Evolutionary conservation across 2,113 vertebrate genomes (phyloP).

Genomic region (Phrynocephalus versicolor): DNA sequence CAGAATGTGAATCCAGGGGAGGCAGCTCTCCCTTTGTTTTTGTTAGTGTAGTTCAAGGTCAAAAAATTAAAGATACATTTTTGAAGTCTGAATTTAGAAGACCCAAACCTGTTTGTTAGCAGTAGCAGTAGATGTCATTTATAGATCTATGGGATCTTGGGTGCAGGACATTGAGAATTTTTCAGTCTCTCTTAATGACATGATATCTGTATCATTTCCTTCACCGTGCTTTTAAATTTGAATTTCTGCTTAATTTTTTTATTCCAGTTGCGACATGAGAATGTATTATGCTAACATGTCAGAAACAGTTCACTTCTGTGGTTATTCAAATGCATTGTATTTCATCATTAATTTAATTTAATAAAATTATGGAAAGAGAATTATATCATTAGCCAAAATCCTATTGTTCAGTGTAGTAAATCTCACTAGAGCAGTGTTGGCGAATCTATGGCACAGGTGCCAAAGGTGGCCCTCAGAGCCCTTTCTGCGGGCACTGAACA

Average conservation of each 20-base stretch:
- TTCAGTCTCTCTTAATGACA: background rate
- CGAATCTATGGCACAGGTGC: too few relatives aligned
- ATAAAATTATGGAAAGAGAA: background rate
- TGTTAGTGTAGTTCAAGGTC: background rate
- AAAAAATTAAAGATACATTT: background rate
- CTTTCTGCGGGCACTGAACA: too few relatives aligned
- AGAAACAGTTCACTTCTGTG: background rate
- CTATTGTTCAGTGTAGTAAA: too few relatives aligned
- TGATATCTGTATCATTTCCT: background rate
- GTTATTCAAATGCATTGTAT: background rate
- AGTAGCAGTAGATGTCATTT: slow-evolving; percentile 18
- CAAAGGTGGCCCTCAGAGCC: too few relatives aligned
- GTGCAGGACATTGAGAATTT: background rate
- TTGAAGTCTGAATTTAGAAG: background rate
- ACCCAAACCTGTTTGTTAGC: slow-evolving; percentile 2
- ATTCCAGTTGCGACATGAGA: fast-evolving
- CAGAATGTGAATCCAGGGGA: too few relatives aligned
- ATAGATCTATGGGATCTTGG: slow-evolving; percentile 4
- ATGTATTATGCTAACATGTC: slow-evolving; percentile 40
- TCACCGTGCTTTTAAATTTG: background rate
- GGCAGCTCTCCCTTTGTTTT: too few relatives aligned
- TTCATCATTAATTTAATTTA: slow-evolving; percentile 20
- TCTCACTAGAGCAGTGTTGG: too few relatives aligned
- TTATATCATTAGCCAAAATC: background rate
- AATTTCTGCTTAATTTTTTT: slow-evolving; percentile 4